A percentile compares a stretch with the other conserved stretches of the same genome.
Evolutionary conservation across 2,888 invertebrate genomes (phyloP).

Genomic region (Agrochola litura): DNA sequence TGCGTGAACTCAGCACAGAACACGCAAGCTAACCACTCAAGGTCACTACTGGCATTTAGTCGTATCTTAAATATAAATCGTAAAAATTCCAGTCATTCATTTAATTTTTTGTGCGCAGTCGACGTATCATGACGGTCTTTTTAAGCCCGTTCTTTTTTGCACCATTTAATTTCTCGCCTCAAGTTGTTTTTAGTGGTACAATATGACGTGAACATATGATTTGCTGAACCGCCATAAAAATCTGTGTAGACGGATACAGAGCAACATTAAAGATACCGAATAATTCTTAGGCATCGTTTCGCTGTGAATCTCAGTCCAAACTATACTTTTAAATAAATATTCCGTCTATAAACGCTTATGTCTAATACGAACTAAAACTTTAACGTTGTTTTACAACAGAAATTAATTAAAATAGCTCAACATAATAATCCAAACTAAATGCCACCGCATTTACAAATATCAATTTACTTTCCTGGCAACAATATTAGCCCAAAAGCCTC

Average conservation of each 20-base stretch:
- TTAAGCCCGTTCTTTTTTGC: slow-evolving; percentile 16
- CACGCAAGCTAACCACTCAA: too few relatives aligned
- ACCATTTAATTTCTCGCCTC: neutral
- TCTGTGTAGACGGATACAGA: neutral
- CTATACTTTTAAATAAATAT: neutral
- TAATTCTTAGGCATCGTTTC: neutral
- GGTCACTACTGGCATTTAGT: too few relatives aligned
- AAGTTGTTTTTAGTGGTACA: neutral
- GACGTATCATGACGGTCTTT: neutral
- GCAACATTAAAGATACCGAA: neutral
- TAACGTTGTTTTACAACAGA: neutral
- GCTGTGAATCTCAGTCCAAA: neutral
- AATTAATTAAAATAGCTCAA: neutral
- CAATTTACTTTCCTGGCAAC: neutral
- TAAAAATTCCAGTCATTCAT: slow-evolving; percentile 1
- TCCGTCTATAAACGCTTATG: neutral
- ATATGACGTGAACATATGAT: neutral
- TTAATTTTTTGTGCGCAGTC: slow-evolving; percentile 9
- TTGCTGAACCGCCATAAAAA: neutral
- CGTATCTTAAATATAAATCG: neutral
- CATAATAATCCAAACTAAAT: neutral
- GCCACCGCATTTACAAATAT: slow-evolving; percentile 11
- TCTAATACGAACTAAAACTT: neutral
- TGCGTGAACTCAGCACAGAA: too few relatives aligned
- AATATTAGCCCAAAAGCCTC: slow-evolving; percentile 8